Conservation (phyloP, 2,888 invertebrate genomes). For the Hydrotaea cyrtoneurina region DNA sequence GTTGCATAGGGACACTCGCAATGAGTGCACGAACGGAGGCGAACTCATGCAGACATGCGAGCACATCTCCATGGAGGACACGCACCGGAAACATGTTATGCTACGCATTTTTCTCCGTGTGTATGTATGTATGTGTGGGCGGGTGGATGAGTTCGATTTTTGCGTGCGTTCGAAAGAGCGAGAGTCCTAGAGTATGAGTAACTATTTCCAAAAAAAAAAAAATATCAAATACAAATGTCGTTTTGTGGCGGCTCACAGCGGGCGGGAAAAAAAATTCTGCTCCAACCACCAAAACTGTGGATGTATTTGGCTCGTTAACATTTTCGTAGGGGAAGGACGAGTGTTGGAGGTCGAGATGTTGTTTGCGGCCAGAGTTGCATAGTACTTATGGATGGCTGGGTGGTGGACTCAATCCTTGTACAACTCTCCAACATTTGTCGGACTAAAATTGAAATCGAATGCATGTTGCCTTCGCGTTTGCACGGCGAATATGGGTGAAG, state of each 20-base stretch:
- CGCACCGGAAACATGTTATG: conserved; percentile 36
- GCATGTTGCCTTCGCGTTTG: neutral
- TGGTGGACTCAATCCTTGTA: neutral
- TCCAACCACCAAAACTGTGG: conserved; percentile 45
- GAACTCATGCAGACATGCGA: conserved; percentile 3
- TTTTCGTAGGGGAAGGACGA: neutral
- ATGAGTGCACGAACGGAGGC: neutral
- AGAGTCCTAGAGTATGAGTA: conserved; percentile 17
- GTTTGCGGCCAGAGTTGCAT: neutral
- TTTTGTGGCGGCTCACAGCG: conserved; percentile 52
- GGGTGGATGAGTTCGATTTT: neutral
- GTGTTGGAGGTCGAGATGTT: conserved; percentile 3
- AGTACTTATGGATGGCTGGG: neutral
- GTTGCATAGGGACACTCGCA: neutral
- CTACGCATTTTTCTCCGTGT: conserved; percentile 36
- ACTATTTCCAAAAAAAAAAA: conserved; percentile 37
- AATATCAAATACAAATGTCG: conserved; percentile 58
- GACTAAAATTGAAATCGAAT: conserved; percentile 49
- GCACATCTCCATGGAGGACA: conserved; percentile 4
- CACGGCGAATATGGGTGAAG: neutral
- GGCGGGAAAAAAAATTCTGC: neutral
- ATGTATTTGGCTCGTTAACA: neutral
- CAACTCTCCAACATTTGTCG: neutral
- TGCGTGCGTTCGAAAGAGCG: neutral
- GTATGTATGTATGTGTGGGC: conserved; percentile 10